These are phyloP conservation scores for Chaetodon auriga DNA, from an alignment of 2,113 vertebrate genomes.

Conservation along the genomic window DNA sequence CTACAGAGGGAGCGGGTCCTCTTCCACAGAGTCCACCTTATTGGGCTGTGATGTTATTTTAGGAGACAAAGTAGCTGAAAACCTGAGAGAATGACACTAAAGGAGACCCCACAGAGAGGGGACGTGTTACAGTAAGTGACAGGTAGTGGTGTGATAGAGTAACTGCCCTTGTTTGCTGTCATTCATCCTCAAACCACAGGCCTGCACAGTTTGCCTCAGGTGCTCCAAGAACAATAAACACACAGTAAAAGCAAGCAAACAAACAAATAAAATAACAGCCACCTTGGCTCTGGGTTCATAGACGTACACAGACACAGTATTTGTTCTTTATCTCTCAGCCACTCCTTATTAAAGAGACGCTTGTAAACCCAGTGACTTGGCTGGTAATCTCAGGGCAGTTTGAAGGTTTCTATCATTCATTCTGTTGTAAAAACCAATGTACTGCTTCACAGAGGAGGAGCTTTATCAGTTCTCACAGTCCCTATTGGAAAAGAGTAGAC, in stretches of 20 bases:
- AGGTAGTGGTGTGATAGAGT: not conserved
- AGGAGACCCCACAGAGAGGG: not conserved
- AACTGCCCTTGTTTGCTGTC: not conserved
- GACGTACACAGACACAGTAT: not conserved
- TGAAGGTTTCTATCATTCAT: constrained; percentile 3
- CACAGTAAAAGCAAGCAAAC: not conserved
- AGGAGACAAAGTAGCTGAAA: not conserved
- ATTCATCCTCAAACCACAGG: not conserved
- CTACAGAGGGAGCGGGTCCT: no score
- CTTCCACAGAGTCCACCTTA: no score
- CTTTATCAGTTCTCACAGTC: constrained; percentile 16
- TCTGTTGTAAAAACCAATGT: constrained; percentile 41
- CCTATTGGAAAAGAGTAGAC: not conserved
- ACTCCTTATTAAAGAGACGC: constrained; percentile 23
- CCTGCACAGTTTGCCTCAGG: not conserved
- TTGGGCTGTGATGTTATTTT: constrained; percentile 4
- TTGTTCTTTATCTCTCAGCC: not conserved
- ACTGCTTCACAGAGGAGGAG: constrained; percentile 2
- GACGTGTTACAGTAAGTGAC: not conserved
- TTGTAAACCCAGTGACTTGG: constrained; percentile 2
- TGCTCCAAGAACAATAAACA: not conserved
- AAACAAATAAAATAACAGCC: not conserved
- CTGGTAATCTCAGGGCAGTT: constrained; percentile 25
- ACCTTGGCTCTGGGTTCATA: not conserved
- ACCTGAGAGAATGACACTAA: not conserved